These are phyloP conservation scores for Epiblema foenella DNA, from an alignment of 2,888 invertebrate genomes.

Conservation along the genomic window DNA sequence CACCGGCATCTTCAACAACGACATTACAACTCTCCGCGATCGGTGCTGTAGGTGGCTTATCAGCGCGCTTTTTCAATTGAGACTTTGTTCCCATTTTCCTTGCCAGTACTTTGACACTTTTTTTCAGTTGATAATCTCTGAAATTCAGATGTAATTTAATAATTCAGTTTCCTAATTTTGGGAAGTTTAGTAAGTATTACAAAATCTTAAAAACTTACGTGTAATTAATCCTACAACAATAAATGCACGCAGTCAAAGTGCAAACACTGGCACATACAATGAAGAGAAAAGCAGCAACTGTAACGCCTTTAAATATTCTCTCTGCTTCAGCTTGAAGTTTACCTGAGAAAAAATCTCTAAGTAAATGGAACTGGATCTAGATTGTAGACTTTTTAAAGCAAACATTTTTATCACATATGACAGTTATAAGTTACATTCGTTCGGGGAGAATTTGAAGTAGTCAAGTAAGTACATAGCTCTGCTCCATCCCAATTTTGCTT, in stretches of 20 bases:
- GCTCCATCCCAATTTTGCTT: constrained; percentile 1
- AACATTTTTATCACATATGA: not conserved
- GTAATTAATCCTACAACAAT: constrained; percentile 70
- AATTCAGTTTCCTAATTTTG: too few species aligned
- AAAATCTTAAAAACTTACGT: constrained; percentile 60
- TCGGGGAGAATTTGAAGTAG: not conserved
- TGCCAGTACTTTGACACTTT: constrained; percentile 61
- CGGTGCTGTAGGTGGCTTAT: constrained; percentile 49
- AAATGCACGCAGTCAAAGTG: constrained; percentile 62
- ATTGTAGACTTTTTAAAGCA: not conserved
- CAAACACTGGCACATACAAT: constrained; percentile 62
- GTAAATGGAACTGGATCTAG: constrained; percentile 11
- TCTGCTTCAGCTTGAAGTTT: constrained; percentile 62
- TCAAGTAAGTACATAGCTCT: constrained; percentile 23
- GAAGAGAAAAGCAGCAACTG: constrained; percentile 63
- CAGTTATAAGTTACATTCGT: not conserved
- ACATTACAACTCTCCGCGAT: constrained; percentile 67
- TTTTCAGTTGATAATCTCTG: constrained; percentile 64
- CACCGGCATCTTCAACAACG: constrained; percentile 65
- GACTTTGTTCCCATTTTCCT: constrained; percentile 63
- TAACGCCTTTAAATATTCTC: constrained; percentile 63
- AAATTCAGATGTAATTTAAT: constrained; percentile 34
- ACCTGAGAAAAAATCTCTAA: constrained; percentile 56
- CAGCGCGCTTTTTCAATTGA: constrained; percentile 51
- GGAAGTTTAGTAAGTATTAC: too few species aligned